Evolutionary conservation across 2,113 vertebrate species (phyloP).

Genomic region (Caranx ignobilis): DNA sequence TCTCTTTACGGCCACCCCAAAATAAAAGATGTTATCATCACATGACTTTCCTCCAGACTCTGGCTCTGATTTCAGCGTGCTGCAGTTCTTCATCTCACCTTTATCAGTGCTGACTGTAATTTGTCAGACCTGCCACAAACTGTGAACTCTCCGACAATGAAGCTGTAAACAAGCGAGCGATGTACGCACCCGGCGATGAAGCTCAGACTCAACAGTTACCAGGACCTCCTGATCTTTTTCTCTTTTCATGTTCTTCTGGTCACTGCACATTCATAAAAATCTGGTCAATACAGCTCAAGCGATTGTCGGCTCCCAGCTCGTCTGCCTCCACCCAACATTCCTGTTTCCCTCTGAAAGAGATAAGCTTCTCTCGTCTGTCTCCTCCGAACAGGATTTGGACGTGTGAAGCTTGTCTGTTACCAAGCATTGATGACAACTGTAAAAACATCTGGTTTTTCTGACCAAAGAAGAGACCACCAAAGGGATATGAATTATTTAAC

Average conservation of each 20-base stretch:
- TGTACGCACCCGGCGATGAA: background rate
- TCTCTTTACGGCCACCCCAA: no score
- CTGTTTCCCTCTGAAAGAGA: constrained; percentile 17
- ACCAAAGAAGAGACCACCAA: background rate
- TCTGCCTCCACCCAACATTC: constrained; percentile 5
- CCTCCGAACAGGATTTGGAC: background rate
- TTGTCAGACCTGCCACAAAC: background rate
- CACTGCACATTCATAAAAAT: background rate
- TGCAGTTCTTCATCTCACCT: no score
- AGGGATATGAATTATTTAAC: background rate
- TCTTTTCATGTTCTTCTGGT: background rate
- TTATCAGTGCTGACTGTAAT: no score
- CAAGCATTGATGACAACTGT: background rate
- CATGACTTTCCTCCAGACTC: no score
- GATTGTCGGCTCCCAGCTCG: background rate
- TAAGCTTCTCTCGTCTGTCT: background rate
- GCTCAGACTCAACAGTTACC: background rate
- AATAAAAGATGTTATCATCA: no score
- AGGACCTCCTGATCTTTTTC: background rate
- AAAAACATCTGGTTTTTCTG: background rate
- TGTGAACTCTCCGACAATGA: no score
- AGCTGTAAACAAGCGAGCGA: background rate
- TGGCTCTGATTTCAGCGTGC: no score
- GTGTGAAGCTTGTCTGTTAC: background rate
- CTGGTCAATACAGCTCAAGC: no score